These are phyloP conservation scores for Hippoglossus stenolepis DNA, from an alignment of 2,113 vertebrate species.

Conservation along the genomic window DNA sequence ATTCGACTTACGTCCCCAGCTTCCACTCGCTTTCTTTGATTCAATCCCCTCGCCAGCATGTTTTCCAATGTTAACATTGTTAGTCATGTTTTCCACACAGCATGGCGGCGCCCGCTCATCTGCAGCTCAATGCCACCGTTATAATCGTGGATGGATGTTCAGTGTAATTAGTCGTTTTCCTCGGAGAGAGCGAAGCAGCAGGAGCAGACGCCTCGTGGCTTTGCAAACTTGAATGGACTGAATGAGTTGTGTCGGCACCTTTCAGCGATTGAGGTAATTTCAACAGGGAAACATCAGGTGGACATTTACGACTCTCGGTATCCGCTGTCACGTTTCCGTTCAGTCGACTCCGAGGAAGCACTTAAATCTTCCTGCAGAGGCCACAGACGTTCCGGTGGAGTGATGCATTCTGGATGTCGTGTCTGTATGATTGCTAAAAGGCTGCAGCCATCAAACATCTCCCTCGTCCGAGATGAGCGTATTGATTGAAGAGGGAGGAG, in stretches of 20 bases:
- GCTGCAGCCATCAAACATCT: slow-evolving; percentile 40
- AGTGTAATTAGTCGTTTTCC: slow-evolving; percentile 45
- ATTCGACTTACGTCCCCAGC: slow-evolving; percentile 48
- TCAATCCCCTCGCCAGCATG: slow-evolving; percentile 37
- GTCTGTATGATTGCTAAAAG: slow-evolving; percentile 25
- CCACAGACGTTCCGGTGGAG: slow-evolving; percentile 1
- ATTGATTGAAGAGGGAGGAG: slow-evolving; percentile 39
- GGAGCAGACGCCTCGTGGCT: neutral
- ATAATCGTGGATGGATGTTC: slow-evolving; percentile 43
- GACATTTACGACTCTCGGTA: slow-evolving; percentile 2
- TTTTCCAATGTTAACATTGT: slow-evolving; percentile 61
- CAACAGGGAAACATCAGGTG: too few species aligned
- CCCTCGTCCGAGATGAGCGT: neutral
- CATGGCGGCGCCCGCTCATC: slow-evolving; percentile 29
- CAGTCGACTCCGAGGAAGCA: neutral
- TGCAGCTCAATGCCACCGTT: slow-evolving; percentile 39
- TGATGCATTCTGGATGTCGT: slow-evolving; percentile 32
- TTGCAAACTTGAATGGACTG: neutral
- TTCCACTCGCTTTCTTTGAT: slow-evolving; percentile 62
- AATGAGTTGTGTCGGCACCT: too few species aligned
- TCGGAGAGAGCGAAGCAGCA: slow-evolving; percentile 12
- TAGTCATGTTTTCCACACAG: slow-evolving; percentile 61
- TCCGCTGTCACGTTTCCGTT: slow-evolving; percentile 27
- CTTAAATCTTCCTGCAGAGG: slow-evolving; percentile 5
- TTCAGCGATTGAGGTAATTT: too few species aligned